Evolutionary conservation across 2,888 invertebrate species (phyloP), one percentile per base, ranked within the genome.

Genomic region (Vesta saturnalis): DNA sequence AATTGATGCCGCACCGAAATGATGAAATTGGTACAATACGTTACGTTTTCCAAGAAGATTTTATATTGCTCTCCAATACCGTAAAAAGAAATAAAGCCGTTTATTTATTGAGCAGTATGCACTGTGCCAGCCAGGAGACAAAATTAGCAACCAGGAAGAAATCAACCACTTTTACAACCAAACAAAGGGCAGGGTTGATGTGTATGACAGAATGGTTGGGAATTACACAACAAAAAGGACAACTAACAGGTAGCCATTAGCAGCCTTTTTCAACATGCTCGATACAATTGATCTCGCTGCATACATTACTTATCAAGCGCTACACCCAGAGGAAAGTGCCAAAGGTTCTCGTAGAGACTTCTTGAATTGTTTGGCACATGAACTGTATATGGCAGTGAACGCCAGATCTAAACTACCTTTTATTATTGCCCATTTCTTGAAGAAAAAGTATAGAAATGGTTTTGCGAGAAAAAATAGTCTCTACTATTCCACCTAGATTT

Each of bases 171-270:
- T n/a, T n/a, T n/a, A n/a, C n/a, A n/a, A n/a, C n/a, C n/a, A n/a
- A n/a, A n/a, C n/a, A n/a, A n/a, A n/a, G n/a, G n/a, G n/a, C n/a
- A n/a, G n/a, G n/a, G n/a, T n/a, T n/a, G n/a, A n/a, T n/a, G n/a
- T n/a, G n/a, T n/a, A n/a, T n/a, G n/a, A n/a, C n/a, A n/a, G n/a
- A n/a, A n/a, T n/a, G n/a, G n/a, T n/a, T n/a, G n/a, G n/a, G n/a
- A n/a, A n/a, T n/a, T n/a, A 35, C 18, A 16, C 57, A 1, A 57
- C 57, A 16, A 57, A 57, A 35, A 35, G 4, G 16, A 57, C 30
- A 23, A 39, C 57, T 1, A 22, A 30, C 23, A 22, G 56, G 16
- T 56, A 30, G 55, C 56, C 30, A 14, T 30, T 56, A 56, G 56
- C 56, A 22, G 16, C n/a, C 5, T 56, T 56, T 15, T 56, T 6